Evolutionary conservation across 2,888 invertebrate genomes (phyloP), one percentile per base, ranked within the genome.

Genomic region (Cepaea hortensis): DNA sequence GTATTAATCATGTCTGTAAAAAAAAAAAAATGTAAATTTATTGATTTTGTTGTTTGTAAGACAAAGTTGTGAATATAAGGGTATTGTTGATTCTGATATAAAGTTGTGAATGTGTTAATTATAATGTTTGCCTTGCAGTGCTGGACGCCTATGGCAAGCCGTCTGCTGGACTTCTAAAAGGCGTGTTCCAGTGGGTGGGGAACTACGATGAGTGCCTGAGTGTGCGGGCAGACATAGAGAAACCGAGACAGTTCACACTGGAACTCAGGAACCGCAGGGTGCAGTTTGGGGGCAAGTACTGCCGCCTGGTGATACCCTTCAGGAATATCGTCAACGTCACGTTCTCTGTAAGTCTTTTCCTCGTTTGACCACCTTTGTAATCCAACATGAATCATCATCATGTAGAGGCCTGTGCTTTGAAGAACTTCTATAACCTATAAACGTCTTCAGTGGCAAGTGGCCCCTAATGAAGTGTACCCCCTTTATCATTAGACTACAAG

Each of bases 61-160:
- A 35, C 35, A 35, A 35, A 35, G 35, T 35, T 35, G 35, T 35
- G 35, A 35, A 35, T 35, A 35, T 35, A 35, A 35, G 35, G 35
- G 35, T 35, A 35, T 35, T 35, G 35, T 35, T 35, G 35, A 35
- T 35, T 35, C 35, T 35, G 35, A 15, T 55, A 55, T 11, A 9
- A 55, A 9, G 55, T 55, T 55, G 11, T 55, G 11, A 55, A 55
- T 11, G 55, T 55, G 11, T 6, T 55, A 11, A 55, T 55, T 6
- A 9, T 55, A 11, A 9, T 55, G 11, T 55, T n/a, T 13, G 48
- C 3, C 68, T 6, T 80, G 11, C 3, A 93, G 93, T 92, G 91
- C 82, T 93, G 46, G 93, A 93, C 85, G 90, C 92, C 9, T 87
- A 88, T 35, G 93, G 92, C n/a, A 93, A 92, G 79, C 91, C 91